Evolutionary conservation across 1,140 invertebrate genomes (phyloP).

Genomic region (Atta cephalotes): DNA sequence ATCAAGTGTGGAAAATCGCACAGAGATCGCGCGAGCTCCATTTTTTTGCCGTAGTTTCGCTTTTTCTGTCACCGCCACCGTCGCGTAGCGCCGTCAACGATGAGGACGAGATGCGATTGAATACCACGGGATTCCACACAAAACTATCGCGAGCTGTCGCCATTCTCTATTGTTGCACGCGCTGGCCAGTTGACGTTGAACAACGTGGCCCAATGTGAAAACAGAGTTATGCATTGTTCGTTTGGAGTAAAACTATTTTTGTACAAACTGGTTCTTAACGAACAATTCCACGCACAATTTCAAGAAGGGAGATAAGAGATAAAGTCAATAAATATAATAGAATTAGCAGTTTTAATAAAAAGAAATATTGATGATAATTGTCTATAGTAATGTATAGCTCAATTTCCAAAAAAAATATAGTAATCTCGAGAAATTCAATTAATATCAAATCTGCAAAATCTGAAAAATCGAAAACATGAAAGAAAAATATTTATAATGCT

Average conservation of each 20-base stretch:
- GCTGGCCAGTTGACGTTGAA: slow-evolving; percentile 62
- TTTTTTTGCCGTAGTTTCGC: slow-evolving; percentile 50
- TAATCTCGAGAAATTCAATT: not conserved
- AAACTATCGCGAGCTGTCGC: slow-evolving; percentile 67
- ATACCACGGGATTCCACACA: slow-evolving; percentile 57
- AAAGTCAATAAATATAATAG: not conserved
- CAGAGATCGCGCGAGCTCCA: not conserved
- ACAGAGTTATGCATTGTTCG: slow-evolving; percentile 10
- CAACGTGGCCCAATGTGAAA: slow-evolving; percentile 43
- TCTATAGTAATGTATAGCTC: not conserved
- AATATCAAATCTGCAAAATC: not conserved
- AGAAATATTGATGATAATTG: not conserved
- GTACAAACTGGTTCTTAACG: not conserved
- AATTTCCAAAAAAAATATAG: not conserved
- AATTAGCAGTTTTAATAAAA: not conserved
- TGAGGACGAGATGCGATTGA: slow-evolving; percentile 45
- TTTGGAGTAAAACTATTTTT: slow-evolving; percentile 32
- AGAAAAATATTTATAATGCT: slow-evolving; percentile 7
- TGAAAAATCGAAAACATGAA: not conserved
- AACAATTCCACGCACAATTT: not conserved
- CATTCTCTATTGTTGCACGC: slow-evolving; percentile 65
- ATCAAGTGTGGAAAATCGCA: not conserved
- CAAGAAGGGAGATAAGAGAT: not conserved
- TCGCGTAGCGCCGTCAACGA: not conserved
- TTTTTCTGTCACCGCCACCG: not conserved